Evolutionary conservation across 2,113 vertebrate species (phyloP).

Genomic region (Myotis davidii): DNA sequence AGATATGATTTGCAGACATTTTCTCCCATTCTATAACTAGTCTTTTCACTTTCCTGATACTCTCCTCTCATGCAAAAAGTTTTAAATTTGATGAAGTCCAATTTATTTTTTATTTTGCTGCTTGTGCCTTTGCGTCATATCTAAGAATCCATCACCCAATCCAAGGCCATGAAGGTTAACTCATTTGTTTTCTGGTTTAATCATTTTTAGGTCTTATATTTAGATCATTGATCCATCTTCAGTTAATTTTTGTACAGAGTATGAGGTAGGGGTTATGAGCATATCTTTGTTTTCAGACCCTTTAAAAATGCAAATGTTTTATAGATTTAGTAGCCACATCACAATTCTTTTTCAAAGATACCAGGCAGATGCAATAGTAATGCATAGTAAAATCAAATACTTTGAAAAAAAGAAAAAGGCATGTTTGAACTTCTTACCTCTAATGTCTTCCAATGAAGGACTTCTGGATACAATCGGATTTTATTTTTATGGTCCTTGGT

Average conservation of each 20-base stretch:
- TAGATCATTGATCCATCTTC: background rate
- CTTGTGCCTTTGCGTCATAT: background rate
- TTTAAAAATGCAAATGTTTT: slow-evolving; percentile 66
- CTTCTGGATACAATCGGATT: background rate
- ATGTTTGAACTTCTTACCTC: slow-evolving; percentile 14
- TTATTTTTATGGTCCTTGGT: background rate
- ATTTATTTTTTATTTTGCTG: background rate
- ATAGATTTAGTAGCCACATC: slow-evolving; percentile 62
- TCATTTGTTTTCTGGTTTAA: slow-evolving; percentile 3
- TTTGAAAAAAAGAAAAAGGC: background rate
- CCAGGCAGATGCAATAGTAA: slow-evolving; percentile 57
- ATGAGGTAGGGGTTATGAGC: background rate
- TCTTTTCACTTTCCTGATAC: background rate
- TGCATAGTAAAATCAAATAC: slow-evolving; percentile 22
- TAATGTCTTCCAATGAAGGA: background rate
- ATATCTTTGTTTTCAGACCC: slow-evolving; percentile 35
- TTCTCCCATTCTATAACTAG: background rate
- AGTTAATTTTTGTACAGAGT: slow-evolving; percentile 40
- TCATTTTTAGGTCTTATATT: background rate
- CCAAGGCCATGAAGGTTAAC: background rate
- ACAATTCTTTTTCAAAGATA: slow-evolving; percentile 52
- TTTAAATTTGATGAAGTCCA: background rate
- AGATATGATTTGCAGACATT: background rate
- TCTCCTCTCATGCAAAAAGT: background rate
- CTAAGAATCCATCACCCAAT: background rate